Evolutionary conservation across 2,113 vertebrate species (phyloP).

Genomic region (Xyrauchen texanus): DNA sequence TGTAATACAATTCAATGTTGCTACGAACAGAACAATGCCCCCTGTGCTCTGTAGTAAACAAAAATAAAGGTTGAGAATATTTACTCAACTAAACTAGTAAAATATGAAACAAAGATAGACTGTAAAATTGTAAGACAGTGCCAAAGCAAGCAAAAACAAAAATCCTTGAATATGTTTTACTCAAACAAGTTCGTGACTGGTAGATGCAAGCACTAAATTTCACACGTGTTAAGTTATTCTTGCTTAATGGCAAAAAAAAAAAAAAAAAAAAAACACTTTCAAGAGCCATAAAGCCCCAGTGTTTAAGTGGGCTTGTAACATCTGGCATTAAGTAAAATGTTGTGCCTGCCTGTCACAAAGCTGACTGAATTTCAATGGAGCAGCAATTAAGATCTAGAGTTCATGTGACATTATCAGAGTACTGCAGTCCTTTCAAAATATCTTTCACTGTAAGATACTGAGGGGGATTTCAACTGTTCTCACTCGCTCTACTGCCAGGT

Average conservation of each 20-base stretch:
- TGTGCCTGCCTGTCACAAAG: background rate
- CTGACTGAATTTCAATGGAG: background rate
- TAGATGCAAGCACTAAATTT: background rate
- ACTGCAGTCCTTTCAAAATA: background rate
- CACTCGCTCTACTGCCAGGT: background rate
- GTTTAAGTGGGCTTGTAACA: no score
- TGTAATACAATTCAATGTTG: conserved; percentile 4
- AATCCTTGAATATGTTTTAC: background rate
- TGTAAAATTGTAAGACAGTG: background rate
- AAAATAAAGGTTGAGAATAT: background rate
- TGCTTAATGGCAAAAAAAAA: no score
- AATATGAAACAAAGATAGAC: background rate
- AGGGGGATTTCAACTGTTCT: background rate
- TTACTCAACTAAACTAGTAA: background rate
- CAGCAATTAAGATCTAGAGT: no score
- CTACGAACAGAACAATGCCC: background rate
- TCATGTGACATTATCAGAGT: no score
- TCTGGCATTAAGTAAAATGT: background rate
- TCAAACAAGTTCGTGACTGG: background rate
- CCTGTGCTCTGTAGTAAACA: background rate
- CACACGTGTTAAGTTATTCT: background rate
- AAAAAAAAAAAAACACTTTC: no score
- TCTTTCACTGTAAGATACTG: background rate
- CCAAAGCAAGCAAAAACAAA: background rate
- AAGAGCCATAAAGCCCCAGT: no score